A percentile compares a stretch with the other conserved stretches of the same genome.
Evolutionary conservation across 2,113 vertebrate species (phyloP).

Genomic region (Cisticola juncidis): DNA sequence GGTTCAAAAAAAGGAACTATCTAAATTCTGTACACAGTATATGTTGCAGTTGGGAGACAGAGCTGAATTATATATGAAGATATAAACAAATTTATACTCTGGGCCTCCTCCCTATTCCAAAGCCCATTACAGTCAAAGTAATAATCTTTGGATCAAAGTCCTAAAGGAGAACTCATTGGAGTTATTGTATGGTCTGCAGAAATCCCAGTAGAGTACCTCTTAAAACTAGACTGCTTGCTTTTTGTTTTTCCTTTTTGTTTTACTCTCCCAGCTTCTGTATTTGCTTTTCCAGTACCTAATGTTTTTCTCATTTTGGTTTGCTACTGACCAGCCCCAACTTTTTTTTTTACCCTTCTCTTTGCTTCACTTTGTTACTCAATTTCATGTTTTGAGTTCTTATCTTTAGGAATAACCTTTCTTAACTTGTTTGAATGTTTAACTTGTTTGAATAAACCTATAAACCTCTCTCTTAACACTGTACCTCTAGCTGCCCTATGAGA

Average conservation of each 20-base stretch:
- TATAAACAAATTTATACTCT: background rate
- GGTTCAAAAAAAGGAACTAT: background rate
- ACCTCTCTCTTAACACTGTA: background rate
- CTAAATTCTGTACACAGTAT: background rate
- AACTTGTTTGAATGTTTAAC: background rate
- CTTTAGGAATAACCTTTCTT: background rate
- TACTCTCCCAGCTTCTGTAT: background rate
- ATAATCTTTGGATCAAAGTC: background rate
- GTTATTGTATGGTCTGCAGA: background rate
- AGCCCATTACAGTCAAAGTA: background rate
- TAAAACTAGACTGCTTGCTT: background rate
- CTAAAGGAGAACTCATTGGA: background rate
- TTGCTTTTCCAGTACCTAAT: background rate
- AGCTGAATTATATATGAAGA: background rate
- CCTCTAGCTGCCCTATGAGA: background rate
- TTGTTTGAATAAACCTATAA: background rate
- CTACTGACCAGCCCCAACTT: background rate
- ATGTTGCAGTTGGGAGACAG: background rate
- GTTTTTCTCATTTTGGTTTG: background rate
- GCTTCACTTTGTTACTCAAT: background rate
- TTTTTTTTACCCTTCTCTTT: accelerated
- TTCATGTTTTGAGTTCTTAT: background rate
- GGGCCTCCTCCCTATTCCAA: background rate
- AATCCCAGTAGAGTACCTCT: background rate
- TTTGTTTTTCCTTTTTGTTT: background rate